Base-by-base conservation (phyloP, 2,888 invertebrate genomes). In the Oligia strigilis region DNA sequence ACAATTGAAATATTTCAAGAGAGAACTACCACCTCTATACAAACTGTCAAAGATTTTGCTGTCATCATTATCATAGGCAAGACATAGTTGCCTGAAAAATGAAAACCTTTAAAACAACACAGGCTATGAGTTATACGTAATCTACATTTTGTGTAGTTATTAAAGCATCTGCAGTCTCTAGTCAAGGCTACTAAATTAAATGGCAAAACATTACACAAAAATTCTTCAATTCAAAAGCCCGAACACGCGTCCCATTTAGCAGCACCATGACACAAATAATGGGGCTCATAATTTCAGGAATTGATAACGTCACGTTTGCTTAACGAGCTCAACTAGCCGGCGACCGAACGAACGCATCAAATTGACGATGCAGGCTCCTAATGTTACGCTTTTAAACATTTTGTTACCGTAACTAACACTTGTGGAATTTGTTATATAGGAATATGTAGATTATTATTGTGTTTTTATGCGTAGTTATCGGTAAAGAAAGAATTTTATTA, bases 321-420 rank as follows among this genome's bases (percentile, higher is more conserved):
- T 96, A 97, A 97, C 96, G 93, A 96, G 96, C 96, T 96, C 93
- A 97, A 97, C 95, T 94, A 95, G 95, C 92, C 92, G 91, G 94
- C 93, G 94, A 92, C 93, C 93, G 94, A 92, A 92, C 93, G 94
- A 92, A 92, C 93, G 92, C 93, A 93, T 94, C 93, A 94, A 95
- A 94, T 95, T 93, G 93, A 92, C 91, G 92, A 92, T 93, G 91
- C 92, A 91, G 87, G 92, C 90, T 90, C 82, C 89, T 93, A 94
- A 91, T 79, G 77, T 95, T 92, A 93, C 94, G 90, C 90, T 91
- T 92, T 94, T 93, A 92, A 93, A 94, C 95, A 92, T 85, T 88
- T 81, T 88, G 90, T 87, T 88, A 85, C 87, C 78, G 80, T 85
- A 83, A 87, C 82, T 85, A 87, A 89, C 80, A 80, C 74, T 85